A percentile compares a stretch with the other conserved stretches of the same genome.
phyloP scores from a whole-genome alignment of 23 tunicate genomes.

The Halocynthia roretzi region DNA sequence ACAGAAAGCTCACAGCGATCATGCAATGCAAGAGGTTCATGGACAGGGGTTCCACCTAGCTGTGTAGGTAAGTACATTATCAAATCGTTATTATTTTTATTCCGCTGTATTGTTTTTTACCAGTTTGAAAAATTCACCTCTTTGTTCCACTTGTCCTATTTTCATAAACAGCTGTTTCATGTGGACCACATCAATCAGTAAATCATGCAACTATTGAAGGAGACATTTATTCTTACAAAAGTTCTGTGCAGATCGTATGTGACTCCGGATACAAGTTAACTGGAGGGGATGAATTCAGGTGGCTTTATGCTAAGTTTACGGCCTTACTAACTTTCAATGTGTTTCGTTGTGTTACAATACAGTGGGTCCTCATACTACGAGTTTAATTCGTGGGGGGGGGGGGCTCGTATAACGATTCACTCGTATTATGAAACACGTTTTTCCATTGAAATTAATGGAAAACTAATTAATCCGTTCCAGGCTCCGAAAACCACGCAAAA shows the following conservation, averaged over 20 bases:
- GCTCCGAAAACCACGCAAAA: too few species aligned
- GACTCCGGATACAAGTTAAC: conserved; percentile 32
- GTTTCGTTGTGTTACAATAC: too few species aligned
- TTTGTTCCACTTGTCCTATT: neutral
- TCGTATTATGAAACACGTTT: too few species aligned
- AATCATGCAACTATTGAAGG: conserved; percentile 25
- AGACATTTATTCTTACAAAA: conserved; percentile 16
- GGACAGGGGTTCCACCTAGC: conserved; percentile 56
- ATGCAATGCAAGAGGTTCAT: conserved; percentile 66
- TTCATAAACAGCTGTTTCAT: conserved; percentile 22
- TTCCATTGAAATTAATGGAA: too few species aligned
- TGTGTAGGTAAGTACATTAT: conserved; percentile 47
- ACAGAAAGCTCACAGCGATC: conserved; percentile 22
- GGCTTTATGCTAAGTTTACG: neutral
- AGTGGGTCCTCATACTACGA: too few species aligned
- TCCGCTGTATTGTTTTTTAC: too few species aligned
- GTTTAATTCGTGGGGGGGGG: too few species aligned
- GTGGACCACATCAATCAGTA: conserved; percentile 41
- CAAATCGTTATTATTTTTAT: too few species aligned
- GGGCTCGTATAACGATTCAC: too few species aligned
- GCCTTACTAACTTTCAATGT: too few species aligned
- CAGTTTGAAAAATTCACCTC: neutral
- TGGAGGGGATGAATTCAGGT: conserved; percentile 13
- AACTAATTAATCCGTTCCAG: too few species aligned
- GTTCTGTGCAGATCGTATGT: conserved; percentile 27